These are phyloP conservation scores for Podargus strigoides DNA, from an alignment of 2,797 vertebrate species.

Conservation along the genomic window DNA sequence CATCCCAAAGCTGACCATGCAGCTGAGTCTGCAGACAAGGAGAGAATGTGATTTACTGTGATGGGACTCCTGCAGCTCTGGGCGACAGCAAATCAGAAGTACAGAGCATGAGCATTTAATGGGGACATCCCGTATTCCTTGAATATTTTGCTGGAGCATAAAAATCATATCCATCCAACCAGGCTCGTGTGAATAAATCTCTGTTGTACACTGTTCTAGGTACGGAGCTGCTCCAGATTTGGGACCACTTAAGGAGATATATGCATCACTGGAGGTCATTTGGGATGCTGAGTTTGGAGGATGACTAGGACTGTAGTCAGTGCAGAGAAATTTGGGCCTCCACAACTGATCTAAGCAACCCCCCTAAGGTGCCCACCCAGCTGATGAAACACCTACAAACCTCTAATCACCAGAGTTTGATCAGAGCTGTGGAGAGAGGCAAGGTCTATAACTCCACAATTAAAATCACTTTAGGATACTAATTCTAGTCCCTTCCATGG, in stretches of 20 bases:
- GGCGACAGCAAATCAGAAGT: background rate
- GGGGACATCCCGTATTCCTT: background rate
- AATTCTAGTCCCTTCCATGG: background rate
- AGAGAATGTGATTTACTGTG: background rate
- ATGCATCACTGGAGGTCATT: background rate
- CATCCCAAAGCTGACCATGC: background rate
- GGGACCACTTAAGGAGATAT: background rate
- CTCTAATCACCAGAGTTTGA: background rate
- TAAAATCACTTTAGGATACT: background rate
- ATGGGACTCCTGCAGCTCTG: background rate
- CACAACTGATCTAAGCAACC: background rate
- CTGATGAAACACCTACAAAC: background rate
- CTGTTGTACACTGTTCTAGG: background rate
- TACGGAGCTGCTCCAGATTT: background rate
- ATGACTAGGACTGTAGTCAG: background rate
- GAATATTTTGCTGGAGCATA: background rate
- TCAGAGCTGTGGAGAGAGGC: background rate
- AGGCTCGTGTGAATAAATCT: background rate
- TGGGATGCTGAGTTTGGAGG: background rate
- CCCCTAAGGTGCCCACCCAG: background rate
- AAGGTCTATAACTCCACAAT: background rate
- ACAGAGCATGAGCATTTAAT: background rate
- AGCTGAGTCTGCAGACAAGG: background rate
- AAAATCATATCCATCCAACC: background rate
- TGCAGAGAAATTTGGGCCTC: background rate